phyloP scores from a whole-genome alignment of 2,888 invertebrate species.

The Pachliopta kotzebuea region DNA sequence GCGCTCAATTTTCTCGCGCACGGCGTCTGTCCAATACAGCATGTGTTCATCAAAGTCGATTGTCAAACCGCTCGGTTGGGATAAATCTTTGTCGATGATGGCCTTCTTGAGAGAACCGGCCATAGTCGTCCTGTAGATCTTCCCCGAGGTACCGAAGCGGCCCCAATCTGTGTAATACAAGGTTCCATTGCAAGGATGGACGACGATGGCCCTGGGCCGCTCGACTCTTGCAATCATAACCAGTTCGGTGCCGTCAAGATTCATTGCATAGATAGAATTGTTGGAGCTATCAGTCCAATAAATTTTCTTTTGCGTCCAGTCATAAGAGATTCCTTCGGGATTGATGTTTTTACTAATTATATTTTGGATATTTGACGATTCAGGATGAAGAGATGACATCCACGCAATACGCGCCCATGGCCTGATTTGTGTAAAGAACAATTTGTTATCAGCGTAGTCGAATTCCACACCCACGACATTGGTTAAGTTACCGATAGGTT shows the following conservation, averaged over 20 bases:
- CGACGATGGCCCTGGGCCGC: slow-evolving; percentile 95
- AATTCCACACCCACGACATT: slow-evolving; percentile 98
- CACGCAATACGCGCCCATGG: slow-evolving; percentile 94
- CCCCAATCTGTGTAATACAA: slow-evolving; percentile 98
- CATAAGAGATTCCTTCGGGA: slow-evolving; percentile 96
- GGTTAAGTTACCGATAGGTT: slow-evolving; percentile 90
- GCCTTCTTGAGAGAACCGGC: slow-evolving; percentile 95
- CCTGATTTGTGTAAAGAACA: slow-evolving; percentile 96
- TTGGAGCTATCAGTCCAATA: slow-evolving; percentile 99
- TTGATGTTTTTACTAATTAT: slow-evolving; percentile 90
- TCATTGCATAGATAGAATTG: slow-evolving; percentile 97
- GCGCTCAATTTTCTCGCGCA: slow-evolving; percentile 96
- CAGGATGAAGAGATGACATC: slow-evolving; percentile 87
- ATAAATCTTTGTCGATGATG: slow-evolving; percentile 93
- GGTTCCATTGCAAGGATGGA: slow-evolving; percentile 97
- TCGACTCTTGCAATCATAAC: slow-evolving; percentile 97
- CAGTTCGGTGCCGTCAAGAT: slow-evolving; percentile 90
- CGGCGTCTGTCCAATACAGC: slow-evolving; percentile 98
- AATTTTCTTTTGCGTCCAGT: slow-evolving; percentile 98
- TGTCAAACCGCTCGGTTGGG: slow-evolving; percentile 96
- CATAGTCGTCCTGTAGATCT: slow-evolving; percentile 97
- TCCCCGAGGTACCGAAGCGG: slow-evolving; percentile 93
- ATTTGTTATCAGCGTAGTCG: slow-evolving; percentile 91
- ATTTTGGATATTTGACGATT: slow-evolving; percentile 81
- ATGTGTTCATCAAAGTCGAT: slow-evolving; percentile 96